Evolutionary conservation across 2,888 invertebrate genomes (phyloP), one percentile per base, ranked within the genome.

Genomic region (Eledona agricola): DNA sequence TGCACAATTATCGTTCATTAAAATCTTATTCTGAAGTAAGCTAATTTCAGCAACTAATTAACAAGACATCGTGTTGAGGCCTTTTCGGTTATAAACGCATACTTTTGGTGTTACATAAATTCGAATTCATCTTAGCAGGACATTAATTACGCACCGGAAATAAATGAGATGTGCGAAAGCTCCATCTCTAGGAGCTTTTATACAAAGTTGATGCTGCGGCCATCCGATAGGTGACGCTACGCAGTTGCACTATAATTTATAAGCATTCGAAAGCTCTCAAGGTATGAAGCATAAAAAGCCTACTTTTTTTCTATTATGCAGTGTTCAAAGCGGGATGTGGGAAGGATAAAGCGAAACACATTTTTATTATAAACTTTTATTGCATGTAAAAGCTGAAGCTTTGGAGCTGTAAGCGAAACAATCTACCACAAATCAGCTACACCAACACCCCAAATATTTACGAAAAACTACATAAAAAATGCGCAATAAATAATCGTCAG

Each of bases 141-240:
- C 54, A 56, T 57, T 50, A 53, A 52, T 59, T 56, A 49, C 40
- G 37, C 34, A 37, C n/a, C n/a, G 40, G 37, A 43, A 47, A 49
- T 42, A 31, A 45, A 22, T 20, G 32, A 45, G 23, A 6, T 38
- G 34, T 23, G 2, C 16, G 38, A 35, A n/a, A 57, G 58, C 58
- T 51, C 62, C 64, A 58, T 58, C 64, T 63, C 35, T 50, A 45
- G 43, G 57, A 38, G 37, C 25, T 25, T 31, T 35, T 29, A 28
- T 51, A 54, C 57, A 57, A 55, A 45, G 5, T 31, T 23, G 37
- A 35, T 63, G 57, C 51, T 40, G 52, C 55, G 43, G 45, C 43
- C 43, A 29, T 22, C 42, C 51, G 15, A 17, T 43, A 57, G 66
- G 60, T 66, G 64, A 56, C 63, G 59, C 59, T 20, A 55, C 38